A percentile compares a stretch with the other conserved stretches of the same genome.
Conservation (phyloP, 2,888 invertebrate genomes). For the Amblyjoppa proteus region DNA sequence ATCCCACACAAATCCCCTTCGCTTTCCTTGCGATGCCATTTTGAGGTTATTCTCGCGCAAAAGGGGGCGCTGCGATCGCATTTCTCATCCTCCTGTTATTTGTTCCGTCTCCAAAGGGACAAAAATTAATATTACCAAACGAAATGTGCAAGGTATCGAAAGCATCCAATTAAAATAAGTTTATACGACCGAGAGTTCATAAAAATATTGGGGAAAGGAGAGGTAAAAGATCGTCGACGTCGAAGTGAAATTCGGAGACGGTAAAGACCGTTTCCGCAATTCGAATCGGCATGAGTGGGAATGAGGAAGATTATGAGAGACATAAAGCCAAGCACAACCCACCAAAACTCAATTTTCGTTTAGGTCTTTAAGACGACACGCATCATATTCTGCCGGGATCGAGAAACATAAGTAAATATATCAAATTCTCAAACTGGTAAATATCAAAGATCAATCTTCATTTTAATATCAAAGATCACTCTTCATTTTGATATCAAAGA, state of each 20-base stretch:
- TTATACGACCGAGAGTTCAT: background rate
- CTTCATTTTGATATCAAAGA: too few species aligned
- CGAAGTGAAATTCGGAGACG: conserved; percentile 20
- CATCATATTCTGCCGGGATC: conserved; percentile 75
- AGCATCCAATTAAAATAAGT: background rate
- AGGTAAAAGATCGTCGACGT: conserved; percentile 7
- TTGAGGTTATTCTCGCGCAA: background rate
- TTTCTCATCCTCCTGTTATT: background rate
- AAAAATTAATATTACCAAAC: background rate
- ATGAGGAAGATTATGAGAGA: conserved; percentile 32
- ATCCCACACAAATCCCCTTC: background rate
- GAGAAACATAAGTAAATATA: too few species aligned
- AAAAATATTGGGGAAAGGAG: background rate
- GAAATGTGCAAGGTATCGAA: background rate
- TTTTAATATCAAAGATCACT: too few species aligned
- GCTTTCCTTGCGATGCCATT: background rate
- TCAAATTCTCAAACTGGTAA: too few species aligned
- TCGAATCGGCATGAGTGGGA: conserved; percentile 21
- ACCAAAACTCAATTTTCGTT: conserved; percentile 80
- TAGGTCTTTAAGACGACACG: conserved; percentile 77
- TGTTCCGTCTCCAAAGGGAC: background rate
- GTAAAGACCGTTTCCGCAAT: conserved; percentile 41
- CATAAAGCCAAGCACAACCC: conserved; percentile 45
- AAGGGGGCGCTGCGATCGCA: background rate
- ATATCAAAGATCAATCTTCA: too few species aligned